Evolutionary conservation across 2,797 vertebrate species (phyloP), one percentile per base, ranked within the genome.

Genomic region (Syngnathus rostellatus): DNA sequence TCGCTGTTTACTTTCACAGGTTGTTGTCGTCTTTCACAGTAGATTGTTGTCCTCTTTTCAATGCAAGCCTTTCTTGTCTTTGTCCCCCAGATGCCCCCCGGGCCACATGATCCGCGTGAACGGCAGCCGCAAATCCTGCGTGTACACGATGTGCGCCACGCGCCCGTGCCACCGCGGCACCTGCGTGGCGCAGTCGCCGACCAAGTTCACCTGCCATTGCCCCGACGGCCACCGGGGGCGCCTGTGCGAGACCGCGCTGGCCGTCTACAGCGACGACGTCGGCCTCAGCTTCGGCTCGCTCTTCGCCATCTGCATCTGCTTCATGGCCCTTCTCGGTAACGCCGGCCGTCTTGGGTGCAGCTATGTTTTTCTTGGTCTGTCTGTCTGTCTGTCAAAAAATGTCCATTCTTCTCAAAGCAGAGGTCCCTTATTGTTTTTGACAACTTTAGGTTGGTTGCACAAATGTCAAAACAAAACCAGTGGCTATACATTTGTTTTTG

Each of bases 201-300:
- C 87, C 68, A 82, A 91, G 68, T 95, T 93, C 88, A 93, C 87
- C 1, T 96, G 94, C 75, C 92, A 87, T 86, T 96, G 94, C 69
- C 91, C 92, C 0, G 90, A 92, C 10, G 93, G 94, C 48, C 94
- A 92, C 76, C 72, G 88, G 0, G 94, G 94, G 1, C 92, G 57
- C 25, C 91, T 77, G 87, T 96, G 94, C 19, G 94, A 95, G 77
- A 81, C 92, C 19, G 87, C 90, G 0, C 85, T 95, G 81, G 92
- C 93, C 0, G 81, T 93, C 77, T 94, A 94, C 79, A 86, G 89
- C 37, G 92, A 91, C 67, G 93, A 95, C 0, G 90, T 93, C 25
- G 93, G 93, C 68, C 88, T 95, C 61, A 94, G 93, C 86, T 94
- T 95, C 88, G 94, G 91, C 86, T 95, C 93, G 40, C 88, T 94